Conservation (phyloP, 2,888 invertebrate genomes). For the Hypomecis atomaria region DNA sequence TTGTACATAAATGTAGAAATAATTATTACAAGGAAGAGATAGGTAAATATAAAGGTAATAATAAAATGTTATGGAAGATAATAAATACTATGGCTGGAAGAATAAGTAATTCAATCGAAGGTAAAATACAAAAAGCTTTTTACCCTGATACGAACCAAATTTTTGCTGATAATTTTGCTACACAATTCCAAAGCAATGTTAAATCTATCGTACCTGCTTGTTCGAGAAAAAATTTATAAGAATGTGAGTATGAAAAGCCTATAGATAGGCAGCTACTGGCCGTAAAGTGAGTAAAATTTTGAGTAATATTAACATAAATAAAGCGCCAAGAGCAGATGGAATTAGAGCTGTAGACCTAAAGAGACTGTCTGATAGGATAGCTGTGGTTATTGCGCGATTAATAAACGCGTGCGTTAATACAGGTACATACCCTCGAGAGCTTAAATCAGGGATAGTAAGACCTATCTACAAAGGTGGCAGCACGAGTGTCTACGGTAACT, state of each 20-base stretch:
- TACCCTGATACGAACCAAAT: not conserved
- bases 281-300: conserved; percentile 4
- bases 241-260: not conserved
- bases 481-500: too few species aligned
- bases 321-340: conserved; percentile 14
- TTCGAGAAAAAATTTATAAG: not conserved
- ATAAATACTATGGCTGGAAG: conserved; percentile 11
- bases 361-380: conserved; percentile 7
- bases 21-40: conserved; percentile 1
- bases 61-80: conserved; percentile 11
- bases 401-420: too few species aligned
- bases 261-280: conserved; percentile 4
- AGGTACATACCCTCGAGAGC: too few species aligned
- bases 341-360: too few species aligned
- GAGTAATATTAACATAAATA: not conserved
- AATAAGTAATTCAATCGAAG: conserved; percentile 8
- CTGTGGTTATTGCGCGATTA: not conserved
- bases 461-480: too few species aligned
- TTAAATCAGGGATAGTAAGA: too few species aligned
- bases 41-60: conserved; percentile 3
- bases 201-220: conserved; percentile 3
- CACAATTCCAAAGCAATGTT: conserved; percentile 5
- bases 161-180: conserved; percentile 12
- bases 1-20: conserved; percentile 3
- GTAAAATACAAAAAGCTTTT: conserved; percentile 1